Evolutionary conservation across 1,140 invertebrate species (phyloP), one percentile per base, ranked within the genome.

Genomic region (Nephotettix cincticeps): DNA sequence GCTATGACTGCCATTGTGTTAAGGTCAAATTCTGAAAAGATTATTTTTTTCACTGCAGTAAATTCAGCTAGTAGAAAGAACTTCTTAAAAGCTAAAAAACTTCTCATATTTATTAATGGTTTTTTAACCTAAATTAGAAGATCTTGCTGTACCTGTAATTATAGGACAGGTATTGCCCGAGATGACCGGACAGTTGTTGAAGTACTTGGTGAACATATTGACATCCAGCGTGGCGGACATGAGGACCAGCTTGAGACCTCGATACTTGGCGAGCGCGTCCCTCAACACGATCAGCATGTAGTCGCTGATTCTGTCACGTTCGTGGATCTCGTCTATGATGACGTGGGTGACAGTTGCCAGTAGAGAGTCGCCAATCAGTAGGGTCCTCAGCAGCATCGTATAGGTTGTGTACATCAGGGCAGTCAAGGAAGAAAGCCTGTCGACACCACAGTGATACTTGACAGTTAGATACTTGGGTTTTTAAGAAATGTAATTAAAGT

Each of bases 191-290:
- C 90, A 90, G 64, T 89, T 86, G 75, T 89, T 88, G 81, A 99
- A 99, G 78, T 93, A 94, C 76, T 89, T 87, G 28, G 88, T 84
- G 80, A 98, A 95, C 32, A 93, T 87, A 25, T 88, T 82, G 6
- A 89, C 87, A 75, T 97, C 91, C 75, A 96, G 87, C 1, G 95
- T 94, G 4, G 97, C 96, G n/a, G 95, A 98, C 96, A 99, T 99
- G 0, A 99, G 84, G 58, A 99, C 86, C 0, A 99, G 73, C 73
- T 91, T 91, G 0, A 98, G 81, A 70, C 91, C 84, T 70, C 87
- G 86, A 75, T 89, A 90, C 19, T 90, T 87, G 0, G 85, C 78
- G 3, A 98, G 77, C 1, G 90, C 87, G 75, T 96, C 91, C 68
- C 91, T 88, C 9, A 98, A 78, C 17, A 93, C 89, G 65, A 96